A percentile compares a stretch with the other conserved stretches of the same genome.
phyloP scores from a whole-genome alignment of 2,113 vertebrate genomes.

The Petaurus breviceps region DNA sequence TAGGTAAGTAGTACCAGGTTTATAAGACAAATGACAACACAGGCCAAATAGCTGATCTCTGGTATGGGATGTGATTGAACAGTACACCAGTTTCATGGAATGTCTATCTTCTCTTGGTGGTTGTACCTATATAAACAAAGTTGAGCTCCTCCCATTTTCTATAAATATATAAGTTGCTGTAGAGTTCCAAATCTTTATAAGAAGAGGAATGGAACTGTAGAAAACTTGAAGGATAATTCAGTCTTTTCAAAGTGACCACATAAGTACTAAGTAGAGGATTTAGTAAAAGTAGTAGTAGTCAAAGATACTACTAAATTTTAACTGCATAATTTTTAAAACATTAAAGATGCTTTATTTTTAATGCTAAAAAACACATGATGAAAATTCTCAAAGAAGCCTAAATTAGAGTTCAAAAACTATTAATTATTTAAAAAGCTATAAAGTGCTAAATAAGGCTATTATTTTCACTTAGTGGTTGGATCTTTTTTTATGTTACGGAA shows the following conservation, averaged over 20 bases:
- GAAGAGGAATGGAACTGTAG: neutral
- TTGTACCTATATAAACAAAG: accelerated
- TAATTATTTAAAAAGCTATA: neutral
- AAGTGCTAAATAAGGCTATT: neutral
- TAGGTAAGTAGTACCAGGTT: neutral
- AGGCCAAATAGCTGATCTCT: accelerated
- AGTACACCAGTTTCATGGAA: accelerated
- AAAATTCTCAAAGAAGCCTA: neutral
- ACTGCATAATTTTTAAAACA: neutral
- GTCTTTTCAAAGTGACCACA: neutral
- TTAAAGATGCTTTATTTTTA: neutral
- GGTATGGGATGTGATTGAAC: accelerated
- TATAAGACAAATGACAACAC: neutral
- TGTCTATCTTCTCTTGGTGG: neutral
- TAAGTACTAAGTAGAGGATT: neutral
- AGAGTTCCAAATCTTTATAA: neutral
- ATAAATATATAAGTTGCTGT: accelerated
- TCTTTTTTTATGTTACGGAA: no score
- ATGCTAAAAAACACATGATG: neutral
- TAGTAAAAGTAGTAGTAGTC: neutral
- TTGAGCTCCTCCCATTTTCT: neutral
- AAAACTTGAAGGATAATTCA: neutral
- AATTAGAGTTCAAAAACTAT: neutral
- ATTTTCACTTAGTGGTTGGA: accelerated
- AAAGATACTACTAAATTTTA: neutral